A percentile compares a stretch with the other conserved stretches of the same genome.
Evolutionary conservation across 1,140 invertebrate species (phyloP).

Genomic region (Drosophila baimaii): DNA sequence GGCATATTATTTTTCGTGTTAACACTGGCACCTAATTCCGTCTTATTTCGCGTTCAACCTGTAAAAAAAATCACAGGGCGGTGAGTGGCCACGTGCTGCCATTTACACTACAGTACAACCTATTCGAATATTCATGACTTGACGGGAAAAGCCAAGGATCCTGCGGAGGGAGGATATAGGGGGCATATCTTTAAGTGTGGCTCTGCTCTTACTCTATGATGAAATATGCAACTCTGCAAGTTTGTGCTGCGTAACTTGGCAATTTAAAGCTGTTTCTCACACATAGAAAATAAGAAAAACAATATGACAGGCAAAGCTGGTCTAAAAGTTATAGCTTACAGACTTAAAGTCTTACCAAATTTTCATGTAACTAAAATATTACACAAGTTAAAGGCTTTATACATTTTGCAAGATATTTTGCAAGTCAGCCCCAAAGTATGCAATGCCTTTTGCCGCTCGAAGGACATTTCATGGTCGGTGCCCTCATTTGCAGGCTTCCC

Average conservation of each 20-base stretch:
- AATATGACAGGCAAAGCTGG: background rate
- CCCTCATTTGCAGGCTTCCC: too few relatives aligned
- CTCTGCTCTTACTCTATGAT: background rate
- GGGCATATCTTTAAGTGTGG: background rate
- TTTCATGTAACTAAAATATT: background rate
- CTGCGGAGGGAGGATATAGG: too few relatives aligned
- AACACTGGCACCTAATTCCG: constrained; percentile 69
- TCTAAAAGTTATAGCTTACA: background rate
- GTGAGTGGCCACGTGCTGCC: constrained; percentile 19
- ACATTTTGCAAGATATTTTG: too few relatives aligned
- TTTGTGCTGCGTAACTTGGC: background rate
- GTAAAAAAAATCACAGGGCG: constrained; percentile 4
- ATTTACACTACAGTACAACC: constrained; percentile 9
- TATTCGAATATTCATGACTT: constrained; percentile 59
- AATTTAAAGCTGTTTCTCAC: background rate
- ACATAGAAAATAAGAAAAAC: background rate
- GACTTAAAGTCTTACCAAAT: background rate
- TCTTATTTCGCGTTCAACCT: constrained; percentile 20
- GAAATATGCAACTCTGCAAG: constrained; percentile 4
- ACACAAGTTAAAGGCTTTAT: background rate
- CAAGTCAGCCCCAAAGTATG: background rate
- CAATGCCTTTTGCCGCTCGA: background rate
- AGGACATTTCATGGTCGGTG: background rate
- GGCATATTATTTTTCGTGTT: constrained; percentile 50
- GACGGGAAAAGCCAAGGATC: background rate